Evolutionary conservation across 2,797 vertebrate genomes (phyloP), one percentile per base, ranked within the genome.

Genomic region (Falco naumanni): DNA sequence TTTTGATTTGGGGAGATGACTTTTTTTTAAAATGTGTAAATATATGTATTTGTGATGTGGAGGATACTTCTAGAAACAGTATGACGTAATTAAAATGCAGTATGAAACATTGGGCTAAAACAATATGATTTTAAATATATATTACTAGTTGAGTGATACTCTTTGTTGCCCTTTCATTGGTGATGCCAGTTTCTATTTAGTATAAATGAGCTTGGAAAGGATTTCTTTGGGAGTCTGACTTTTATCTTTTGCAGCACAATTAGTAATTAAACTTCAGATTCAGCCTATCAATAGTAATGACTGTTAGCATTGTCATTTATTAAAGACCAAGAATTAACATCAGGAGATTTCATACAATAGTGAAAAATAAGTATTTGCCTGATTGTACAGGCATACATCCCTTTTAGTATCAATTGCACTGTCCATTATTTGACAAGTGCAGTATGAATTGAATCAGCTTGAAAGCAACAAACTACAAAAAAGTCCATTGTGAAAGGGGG

Each of bases 381-480:
- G 66, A 74, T 72, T 84, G 6, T 47, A 64, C 59, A 95, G 86
- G 70, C 68, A 16, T 95, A 70, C 54, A 50, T 95, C 96, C 69
- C 19, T 82, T 92, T 12, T 20, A 63, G 11, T 80, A 72, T 94
- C 61, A 69, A 1, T 86, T 72, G 22, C 29, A 78, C 57, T 84
- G 50, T 48, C 56, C 53, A 48, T 96, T 92, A 87, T 86, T 91
- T 93, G 92, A 93, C 86, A 97, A 94, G 87, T 92, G 75, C 66
- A 72, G 65, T 72, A 77, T 90, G 85, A 98, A 97, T 94, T 96
- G 69, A 97, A 96, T 97, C 48, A 69, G 72, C 97, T 97, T 83
- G 82, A 87, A 96, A 93, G 87, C 74, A 89, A 56, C 33, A 92
- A 83, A 82, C 45, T 90, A 41, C 65, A 86, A 94, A 56, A 31